Base-by-base conservation (phyloP, 2,113 vertebrate genomes). In the Ascaphus truei region DNA sequence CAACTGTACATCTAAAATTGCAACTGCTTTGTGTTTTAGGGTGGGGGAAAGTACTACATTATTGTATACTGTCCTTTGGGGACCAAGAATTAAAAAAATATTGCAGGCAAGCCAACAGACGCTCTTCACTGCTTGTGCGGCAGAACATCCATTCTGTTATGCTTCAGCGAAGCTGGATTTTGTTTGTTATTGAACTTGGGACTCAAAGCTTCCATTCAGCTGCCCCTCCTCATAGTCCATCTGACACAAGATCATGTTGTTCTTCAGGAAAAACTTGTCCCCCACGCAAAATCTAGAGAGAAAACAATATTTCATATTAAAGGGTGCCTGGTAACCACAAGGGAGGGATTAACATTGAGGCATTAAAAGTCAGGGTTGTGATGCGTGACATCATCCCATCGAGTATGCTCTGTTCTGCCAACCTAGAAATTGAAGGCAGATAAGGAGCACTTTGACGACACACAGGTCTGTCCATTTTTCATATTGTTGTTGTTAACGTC, bases 191-290 rank as follows among this genome's bases (percentile, higher is more conserved):
- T 98, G 97, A 85, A 97, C 95, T 84, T 98, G 96, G 61, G 97
- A 91, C 83, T 98, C 95, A 75, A 98, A 99, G 90, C 96, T 97
- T 74, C 96, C 97, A 0, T 99, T 99, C 87, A 99, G 94, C 84
- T 98, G 96, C 67, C 97, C 97, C 84, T 99, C 97, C 91, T 99
- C 97, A 94, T 99, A 99, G 96, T 99, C 97, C 97, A 99, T 95
- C 95, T 99, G 97, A 92, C 97, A 99, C 88, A 99, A 92, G 93
- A 99, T 99, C 97, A 99, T 99, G 92, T 99, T 99, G 94, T 99
- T 99, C 92, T 99, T 99, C 85, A 99, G 94, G 93, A 99, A 99
- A 93, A 99, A 99, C 87, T 98, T 99, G 90, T 99, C 97, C 63
- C 97, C 97, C 80, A 99, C 97, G 1, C 97, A 99, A 90, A 99